These are phyloP conservation scores for Hypolimnas misippus DNA, from an alignment of 2,888 invertebrate genomes.

Conservation along the genomic window DNA sequence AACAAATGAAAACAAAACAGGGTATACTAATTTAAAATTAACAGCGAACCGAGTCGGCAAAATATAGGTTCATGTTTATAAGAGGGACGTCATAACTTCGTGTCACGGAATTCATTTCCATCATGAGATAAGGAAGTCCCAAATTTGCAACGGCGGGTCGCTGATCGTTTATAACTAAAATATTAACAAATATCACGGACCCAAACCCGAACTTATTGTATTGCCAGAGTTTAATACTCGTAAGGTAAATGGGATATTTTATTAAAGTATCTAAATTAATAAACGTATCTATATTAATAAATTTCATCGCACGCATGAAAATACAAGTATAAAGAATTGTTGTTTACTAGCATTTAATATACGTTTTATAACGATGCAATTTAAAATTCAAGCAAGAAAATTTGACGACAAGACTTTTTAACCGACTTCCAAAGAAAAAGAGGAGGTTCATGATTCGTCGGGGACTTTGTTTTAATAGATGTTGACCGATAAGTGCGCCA, in stretches of 20 bases:
- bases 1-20: background rate
- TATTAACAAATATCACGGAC: slow-evolving; percentile 65
- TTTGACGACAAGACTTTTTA: too few relatives aligned
- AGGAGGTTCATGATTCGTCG: too few relatives aligned
- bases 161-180: slow-evolving; percentile 66
- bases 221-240: slow-evolving; percentile 52
- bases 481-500: too few relatives aligned
- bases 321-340: background rate
- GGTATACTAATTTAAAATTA: slow-evolving; percentile 12
- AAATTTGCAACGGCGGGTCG: slow-evolving; percentile 57
- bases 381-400: too few relatives aligned
- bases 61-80: slow-evolving; percentile 45
- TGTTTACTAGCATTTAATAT: too few relatives aligned
- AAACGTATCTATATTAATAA: background rate
- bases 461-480: too few relatives aligned
- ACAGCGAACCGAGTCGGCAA: slow-evolving; percentile 27
- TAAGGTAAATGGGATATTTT: background rate
- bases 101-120: slow-evolving; percentile 56
- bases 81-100: slow-evolving; percentile 43
- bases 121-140: slow-evolving; percentile 58
- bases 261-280: background rate
- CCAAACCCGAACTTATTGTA: slow-evolving; percentile 65
- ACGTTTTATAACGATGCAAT: too few relatives aligned
- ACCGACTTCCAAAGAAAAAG: too few relatives aligned
- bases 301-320: background rate